Evolutionary conservation across 2,888 invertebrate genomes (phyloP).

Genomic region (Sphaeridia pumilis): DNA sequence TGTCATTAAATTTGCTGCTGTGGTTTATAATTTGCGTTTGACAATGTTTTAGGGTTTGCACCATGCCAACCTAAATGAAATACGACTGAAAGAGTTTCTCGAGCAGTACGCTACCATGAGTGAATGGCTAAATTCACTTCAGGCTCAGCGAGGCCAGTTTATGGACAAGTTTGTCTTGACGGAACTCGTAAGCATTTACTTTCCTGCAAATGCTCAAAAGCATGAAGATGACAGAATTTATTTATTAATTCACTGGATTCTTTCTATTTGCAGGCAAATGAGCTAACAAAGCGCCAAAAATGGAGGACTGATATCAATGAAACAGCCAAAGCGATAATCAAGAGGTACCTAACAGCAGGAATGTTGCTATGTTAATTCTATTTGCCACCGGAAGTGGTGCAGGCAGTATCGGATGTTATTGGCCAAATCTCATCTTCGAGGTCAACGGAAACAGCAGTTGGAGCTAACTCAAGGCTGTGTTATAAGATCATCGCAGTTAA

Average conservation of each 20-base stretch:
- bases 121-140: conserved; percentile 33
- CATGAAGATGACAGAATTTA: neutral
- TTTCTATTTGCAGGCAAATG: conserved; percentile 20
- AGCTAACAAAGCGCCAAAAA: conserved; percentile 21
- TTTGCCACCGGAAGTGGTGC: no score
- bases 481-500: no score
- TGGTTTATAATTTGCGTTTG: neutral
- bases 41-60: conserved; percentile 11
- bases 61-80: conserved; percentile 26
- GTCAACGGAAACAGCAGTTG: no score
- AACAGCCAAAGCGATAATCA: conserved; percentile 21
- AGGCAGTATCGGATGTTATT: no score
- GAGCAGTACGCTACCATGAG: conserved; percentile 27
- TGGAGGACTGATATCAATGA: conserved; percentile 29
- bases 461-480: no score
- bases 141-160: conserved; percentile 27
- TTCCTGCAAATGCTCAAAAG: neutral
- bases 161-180: conserved; percentile 24
- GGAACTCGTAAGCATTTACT: conserved; percentile 22
- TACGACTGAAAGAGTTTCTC: conserved; percentile 28
- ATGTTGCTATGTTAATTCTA: no score
- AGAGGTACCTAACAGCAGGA: conserved; percentile 26
- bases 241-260: neutral
- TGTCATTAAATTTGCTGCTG: conserved; percentile 2
- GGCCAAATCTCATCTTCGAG: no score